These are phyloP conservation scores for Actinemys pallida DNA, from an alignment of 2,113 vertebrate species.

Conservation along the genomic window DNA sequence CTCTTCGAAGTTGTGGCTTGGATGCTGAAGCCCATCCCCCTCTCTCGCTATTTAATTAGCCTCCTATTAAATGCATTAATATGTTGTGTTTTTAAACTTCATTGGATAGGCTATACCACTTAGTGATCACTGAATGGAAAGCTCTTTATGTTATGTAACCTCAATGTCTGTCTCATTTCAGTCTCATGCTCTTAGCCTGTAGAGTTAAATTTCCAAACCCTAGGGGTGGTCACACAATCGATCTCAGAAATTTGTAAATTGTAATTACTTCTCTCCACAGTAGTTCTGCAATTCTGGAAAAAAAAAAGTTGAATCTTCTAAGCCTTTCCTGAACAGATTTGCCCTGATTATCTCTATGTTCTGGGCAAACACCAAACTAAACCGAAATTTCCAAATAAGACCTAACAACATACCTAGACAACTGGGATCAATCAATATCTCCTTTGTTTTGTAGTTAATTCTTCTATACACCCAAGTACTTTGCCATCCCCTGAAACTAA, in stretches of 20 bases:
- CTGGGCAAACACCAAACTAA: accelerated
- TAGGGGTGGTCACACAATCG: background rate
- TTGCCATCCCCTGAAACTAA: background rate
- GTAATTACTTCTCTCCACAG: background rate
- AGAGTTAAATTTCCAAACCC: accelerated
- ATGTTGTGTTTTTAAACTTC: background rate
- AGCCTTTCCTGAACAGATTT: background rate
- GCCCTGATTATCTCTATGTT: accelerated
- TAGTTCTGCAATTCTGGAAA: background rate
- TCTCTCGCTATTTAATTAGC: accelerated
- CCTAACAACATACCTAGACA: background rate
- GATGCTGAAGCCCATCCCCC: background rate
- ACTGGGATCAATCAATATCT: background rate
- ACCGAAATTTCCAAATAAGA: background rate
- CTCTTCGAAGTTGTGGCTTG: background rate
- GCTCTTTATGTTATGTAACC: accelerated
- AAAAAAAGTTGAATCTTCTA: accelerated
- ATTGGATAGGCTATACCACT: background rate
- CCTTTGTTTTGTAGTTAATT: constrained; percentile 6
- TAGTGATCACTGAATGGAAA: background rate
- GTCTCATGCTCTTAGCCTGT: background rate
- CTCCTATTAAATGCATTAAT: accelerated
- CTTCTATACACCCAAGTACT: background rate
- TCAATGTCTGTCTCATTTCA: background rate
- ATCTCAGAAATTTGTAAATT: background rate